These are phyloP conservation scores for Subanguina moxae DNA, from an alignment of 1,140 invertebrate genomes.

Conservation along the genomic window DNA sequence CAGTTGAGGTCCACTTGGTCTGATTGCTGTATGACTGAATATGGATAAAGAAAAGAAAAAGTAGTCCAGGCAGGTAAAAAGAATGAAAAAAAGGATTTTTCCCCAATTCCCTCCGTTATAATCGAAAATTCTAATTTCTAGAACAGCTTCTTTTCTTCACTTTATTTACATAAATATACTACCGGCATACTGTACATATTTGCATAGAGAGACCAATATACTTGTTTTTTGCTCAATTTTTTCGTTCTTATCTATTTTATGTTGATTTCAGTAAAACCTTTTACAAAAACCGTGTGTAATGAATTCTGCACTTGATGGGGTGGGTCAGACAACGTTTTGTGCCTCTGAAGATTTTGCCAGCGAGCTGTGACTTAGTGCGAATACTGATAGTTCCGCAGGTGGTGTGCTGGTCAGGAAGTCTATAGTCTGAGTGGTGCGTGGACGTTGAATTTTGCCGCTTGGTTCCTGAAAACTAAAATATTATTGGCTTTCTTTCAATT, in stretches of 20 bases:
- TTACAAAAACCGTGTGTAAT: constrained; percentile 29
- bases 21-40: no score
- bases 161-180: not conserved
- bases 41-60: no score
- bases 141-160: not conserved
- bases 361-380: constrained; percentile 5
- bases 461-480: constrained; percentile 1
- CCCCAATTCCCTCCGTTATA: not conserved
- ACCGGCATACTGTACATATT: no score
- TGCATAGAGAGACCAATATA: no score
- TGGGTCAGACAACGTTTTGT: constrained; percentile 26
- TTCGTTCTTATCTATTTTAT: no score
- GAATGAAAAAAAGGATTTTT: no score
- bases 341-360: constrained; percentile 18
- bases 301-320: constrained; percentile 4
- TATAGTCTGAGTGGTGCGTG: constrained; percentile 6
- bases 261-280: not conserved
- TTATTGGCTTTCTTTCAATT: constrained; percentile 3
- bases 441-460: constrained; percentile 1
- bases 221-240: no score
- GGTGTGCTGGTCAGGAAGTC: constrained; percentile 15
- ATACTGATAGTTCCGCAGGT: constrained; percentile 26
- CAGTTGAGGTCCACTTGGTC: no score
- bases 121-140: not conserved
- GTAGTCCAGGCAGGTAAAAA: no score